Percentiles rank a stretch among this genome's conserved stretches.
Evolutionary conservation across 2,797 vertebrate genomes (phyloP).

Genomic region (Malacoraja senta): DNA sequence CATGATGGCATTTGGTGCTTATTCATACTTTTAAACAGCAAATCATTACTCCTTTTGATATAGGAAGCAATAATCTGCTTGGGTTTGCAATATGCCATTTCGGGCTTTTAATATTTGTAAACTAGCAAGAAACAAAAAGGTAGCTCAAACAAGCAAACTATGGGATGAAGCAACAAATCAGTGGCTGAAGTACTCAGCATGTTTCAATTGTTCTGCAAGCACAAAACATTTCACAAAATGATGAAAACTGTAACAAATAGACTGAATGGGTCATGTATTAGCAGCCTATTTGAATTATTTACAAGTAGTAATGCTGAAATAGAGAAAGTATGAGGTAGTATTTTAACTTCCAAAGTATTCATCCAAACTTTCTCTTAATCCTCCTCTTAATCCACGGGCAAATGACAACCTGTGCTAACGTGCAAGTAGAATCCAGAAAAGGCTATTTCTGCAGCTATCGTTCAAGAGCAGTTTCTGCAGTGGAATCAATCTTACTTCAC

Average conservation of each 20-base stretch:
- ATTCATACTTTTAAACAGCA: neutral
- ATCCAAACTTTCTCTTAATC: neutral
- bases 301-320: neutral
- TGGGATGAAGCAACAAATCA: conserved; percentile 29
- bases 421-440: neutral
- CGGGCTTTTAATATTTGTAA: conserved; percentile 23
- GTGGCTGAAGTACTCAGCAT: conserved; percentile 1
- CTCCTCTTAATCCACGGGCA: neutral
- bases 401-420: neutral
- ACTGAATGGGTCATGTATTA: conserved; percentile 14
- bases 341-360: neutral
- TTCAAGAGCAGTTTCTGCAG: neutral
- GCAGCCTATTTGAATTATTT: conserved; percentile 9
- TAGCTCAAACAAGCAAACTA: conserved; percentile 32
- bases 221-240: conserved; percentile 37
- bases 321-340: neutral
- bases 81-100: neutral
- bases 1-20: neutral
- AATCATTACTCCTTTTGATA: neutral
- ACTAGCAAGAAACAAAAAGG: conserved; percentile 24
- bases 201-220: conserved; percentile 20
- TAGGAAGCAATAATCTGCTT: neutral
- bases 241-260: conserved; percentile 32
- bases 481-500: no score
- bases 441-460: no score